Conservation (phyloP, 2,888 invertebrate species). For the Lithophane ornitopus region DNA sequence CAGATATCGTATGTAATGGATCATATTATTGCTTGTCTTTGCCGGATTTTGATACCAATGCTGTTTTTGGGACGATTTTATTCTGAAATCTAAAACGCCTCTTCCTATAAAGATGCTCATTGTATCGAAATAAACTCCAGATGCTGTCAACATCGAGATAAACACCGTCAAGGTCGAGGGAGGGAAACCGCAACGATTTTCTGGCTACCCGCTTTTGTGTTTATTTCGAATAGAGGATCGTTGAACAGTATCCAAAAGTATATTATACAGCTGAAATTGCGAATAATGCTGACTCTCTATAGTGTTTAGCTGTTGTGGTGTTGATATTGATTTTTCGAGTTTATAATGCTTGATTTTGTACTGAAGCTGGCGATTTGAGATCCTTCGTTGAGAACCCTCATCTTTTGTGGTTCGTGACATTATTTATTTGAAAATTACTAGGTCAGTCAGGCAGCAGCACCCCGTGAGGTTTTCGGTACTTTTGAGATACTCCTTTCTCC, state of each 20-base stretch:
- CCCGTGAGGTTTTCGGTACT: neutral
- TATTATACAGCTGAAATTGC: conserved; percentile 36
- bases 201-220: conserved; percentile 52
- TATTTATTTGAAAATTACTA: conserved; percentile 10
- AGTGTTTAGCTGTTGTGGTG: conserved; percentile 12
- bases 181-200: conserved; percentile 41
- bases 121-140: conserved; percentile 38
- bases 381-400: neutral
- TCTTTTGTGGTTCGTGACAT: conserved; percentile 1
- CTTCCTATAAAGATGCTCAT: conserved; percentile 8
- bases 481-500: neutral
- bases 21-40: conserved; percentile 9
- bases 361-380: neutral
- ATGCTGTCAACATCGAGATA: conserved; percentile 37
- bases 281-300: conserved; percentile 33
- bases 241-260: conserved; percentile 44
- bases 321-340: conserved; percentile 38
- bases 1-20: conserved; percentile 12
- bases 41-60: conserved; percentile 26
- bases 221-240: conserved; percentile 37
- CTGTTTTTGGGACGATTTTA: conserved; percentile 3
- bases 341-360: conserved; percentile 10
- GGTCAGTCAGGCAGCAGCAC: conserved; percentile 22
- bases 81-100: conserved; percentile 19
- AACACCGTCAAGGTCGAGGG: conserved; percentile 49